Evolutionary conservation across 2,888 invertebrate species (phyloP), one percentile per base, ranked within the genome.

Genomic region (Iselma pallidipennis): DNA sequence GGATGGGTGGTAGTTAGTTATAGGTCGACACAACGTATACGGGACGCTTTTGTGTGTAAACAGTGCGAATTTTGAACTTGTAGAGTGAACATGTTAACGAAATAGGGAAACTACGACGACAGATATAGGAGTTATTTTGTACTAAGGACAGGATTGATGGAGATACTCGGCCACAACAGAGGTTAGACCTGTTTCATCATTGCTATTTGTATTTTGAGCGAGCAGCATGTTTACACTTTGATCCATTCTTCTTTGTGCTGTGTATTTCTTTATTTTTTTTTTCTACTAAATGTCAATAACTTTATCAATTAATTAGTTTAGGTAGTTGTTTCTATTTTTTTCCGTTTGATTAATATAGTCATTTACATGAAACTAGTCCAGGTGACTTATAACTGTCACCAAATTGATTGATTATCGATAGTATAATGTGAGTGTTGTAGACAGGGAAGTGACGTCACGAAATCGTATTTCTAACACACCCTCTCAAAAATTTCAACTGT

Each of bases 61-160:
- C 76, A 77, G 76, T 76, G 73, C 66, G 74, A 67, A 67, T 70
- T 66, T 66, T 69, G 74, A 64, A 68, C 57, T 68, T 68, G 74
- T 55, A 59, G 68, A 50, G 66, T 65, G 68, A 55, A 60, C 68
- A 69, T 65, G 66, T 55, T 59, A n/a, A n/a, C 21, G 4, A 37
- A 21, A 21, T 21, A 21, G 16, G 5, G 0, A 14, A 4, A 14
- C 33, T 33, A n/a, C n/a, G n/a, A n/a, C n/a, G n/a, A n/a, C n/a
- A n/a, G n/a, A n/a, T n/a, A n/a, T n/a, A n/a, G n/a, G n/a, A 14
- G 14, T 14, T n/a, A 33, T 29, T 29, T 9, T 29, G n/a, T 31
- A 31, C n/a, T 9, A 4, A n/a, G 16, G 1, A 14, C 4, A 14
- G 31, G 5, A 14, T 33, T 33, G n/a, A 14, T 33, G 31, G 14